A percentile compares a stretch with the other conserved stretches of the same genome.
These are phyloP conservation scores for Aptenodytes patagonicus DNA, from an alignment of 2,113 vertebrate genomes.

Conservation along the genomic window DNA sequence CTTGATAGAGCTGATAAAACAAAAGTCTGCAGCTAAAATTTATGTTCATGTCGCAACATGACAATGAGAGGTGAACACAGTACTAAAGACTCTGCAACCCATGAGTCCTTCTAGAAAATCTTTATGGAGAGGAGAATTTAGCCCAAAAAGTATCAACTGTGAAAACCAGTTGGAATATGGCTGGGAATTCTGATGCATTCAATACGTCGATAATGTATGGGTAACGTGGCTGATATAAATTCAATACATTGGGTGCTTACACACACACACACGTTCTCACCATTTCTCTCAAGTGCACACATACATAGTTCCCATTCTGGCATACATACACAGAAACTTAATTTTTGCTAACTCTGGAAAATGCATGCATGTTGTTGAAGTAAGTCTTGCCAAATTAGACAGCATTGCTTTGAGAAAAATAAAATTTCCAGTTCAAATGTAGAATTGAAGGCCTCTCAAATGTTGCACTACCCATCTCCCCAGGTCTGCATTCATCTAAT, in stretches of 20 bases:
- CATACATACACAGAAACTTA: neutral
- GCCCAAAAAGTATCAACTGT: neutral
- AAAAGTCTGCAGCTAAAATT: neutral
- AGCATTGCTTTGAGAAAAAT: neutral
- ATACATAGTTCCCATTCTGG: neutral
- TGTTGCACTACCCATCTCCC: neutral
- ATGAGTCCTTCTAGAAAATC: slow-evolving; percentile 22
- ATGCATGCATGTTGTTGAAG: neutral
- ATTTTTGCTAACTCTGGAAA: neutral
- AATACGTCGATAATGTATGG: rapidly evolving
- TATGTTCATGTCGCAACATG: neutral
- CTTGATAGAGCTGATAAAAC: neutral
- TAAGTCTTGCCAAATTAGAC: neutral
- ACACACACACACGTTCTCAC: neutral
- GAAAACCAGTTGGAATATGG: neutral
- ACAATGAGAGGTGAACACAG: neutral
- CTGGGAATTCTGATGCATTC: neutral
- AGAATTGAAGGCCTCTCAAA: neutral
- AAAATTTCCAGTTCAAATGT: neutral
- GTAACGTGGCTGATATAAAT: neutral
- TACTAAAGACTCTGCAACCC: neutral
- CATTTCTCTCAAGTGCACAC: neutral
- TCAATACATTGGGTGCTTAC: neutral
- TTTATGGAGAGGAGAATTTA: neutral
- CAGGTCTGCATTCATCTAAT: neutral